phyloP scores from a whole-genome alignment of 2,113 vertebrate genomes.

The Nesogale talazaci region DNA sequence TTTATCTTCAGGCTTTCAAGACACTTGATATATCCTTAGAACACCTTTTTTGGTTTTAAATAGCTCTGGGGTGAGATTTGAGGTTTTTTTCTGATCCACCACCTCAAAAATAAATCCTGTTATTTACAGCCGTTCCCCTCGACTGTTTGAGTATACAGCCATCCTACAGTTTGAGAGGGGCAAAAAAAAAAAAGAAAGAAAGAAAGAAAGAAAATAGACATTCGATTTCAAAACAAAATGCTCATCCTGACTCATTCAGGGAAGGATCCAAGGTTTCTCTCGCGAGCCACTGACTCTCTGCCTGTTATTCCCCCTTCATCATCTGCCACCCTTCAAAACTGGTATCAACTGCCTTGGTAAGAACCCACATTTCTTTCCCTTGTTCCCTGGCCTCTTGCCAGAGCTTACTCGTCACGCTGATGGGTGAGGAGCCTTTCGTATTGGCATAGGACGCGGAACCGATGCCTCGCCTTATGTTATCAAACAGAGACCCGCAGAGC shows the following conservation, averaged over 20 bases:
- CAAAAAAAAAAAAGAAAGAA: constrained; percentile 56
- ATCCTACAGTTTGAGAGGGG: constrained; percentile 31
- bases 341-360: constrained; percentile 60
- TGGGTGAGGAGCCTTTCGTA: constrained; percentile 68
- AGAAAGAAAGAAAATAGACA: constrained; percentile 64
- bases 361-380: constrained; percentile 36
- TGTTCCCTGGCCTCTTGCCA: constrained; percentile 61
- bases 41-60: constrained; percentile 72
- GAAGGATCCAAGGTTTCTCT: constrained; percentile 62
- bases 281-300: constrained; percentile 45
- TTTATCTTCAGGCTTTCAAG: too few relatives aligned
- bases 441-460: constrained; percentile 40
- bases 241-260: constrained; percentile 69
- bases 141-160: constrained; percentile 29
- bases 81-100: constrained; percentile 58
- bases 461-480: constrained; percentile 69
- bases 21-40: too few relatives aligned
- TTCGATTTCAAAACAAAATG: constrained; percentile 62
- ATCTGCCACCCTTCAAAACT: constrained; percentile 53
- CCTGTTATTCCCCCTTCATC: constrained; percentile 64
- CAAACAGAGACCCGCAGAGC: constrained; percentile 46
- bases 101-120: constrained; percentile 62
- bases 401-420: constrained; percentile 66
- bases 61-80: constrained; percentile 66
- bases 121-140: constrained; percentile 63